Conservation (phyloP, 2,113 vertebrate species). For the Bothrops jararaca region DNA sequence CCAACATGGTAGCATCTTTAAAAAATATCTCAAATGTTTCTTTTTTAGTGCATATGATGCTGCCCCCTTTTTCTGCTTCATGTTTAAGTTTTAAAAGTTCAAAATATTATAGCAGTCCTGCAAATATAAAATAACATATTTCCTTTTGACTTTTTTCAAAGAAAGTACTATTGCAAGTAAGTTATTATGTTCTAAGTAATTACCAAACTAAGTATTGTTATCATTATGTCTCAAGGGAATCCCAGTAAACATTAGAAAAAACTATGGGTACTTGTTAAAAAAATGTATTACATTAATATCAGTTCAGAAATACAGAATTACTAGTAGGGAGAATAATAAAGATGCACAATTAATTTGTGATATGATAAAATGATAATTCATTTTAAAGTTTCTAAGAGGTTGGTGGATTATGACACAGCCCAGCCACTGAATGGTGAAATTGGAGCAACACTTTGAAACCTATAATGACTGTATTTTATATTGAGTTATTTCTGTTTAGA, state of each 20-base stretch:
- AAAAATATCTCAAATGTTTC: neutral
- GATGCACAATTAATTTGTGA: neutral
- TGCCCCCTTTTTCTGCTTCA: neutral
- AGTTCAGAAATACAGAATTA: neutral
- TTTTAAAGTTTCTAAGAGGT: neutral
- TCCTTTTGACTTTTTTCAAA: neutral
- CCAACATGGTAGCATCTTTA: neutral
- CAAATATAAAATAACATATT: neutral
- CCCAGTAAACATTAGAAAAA: neutral
- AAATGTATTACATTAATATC: neutral
- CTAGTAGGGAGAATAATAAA: neutral
- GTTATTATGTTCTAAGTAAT: neutral
- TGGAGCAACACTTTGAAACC: neutral
- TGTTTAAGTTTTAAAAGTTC: neutral
- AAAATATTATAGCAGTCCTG: neutral
- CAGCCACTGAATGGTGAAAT: neutral
- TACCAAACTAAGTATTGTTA: neutral
- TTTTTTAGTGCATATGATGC: neutral
- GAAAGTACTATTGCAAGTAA: neutral
- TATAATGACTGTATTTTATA: neutral
- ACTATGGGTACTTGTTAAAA: neutral
- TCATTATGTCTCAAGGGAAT: neutral
- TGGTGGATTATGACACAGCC: neutral
- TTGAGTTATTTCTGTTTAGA: neutral
- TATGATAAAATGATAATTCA: neutral